Percentiles rank a stretch among this genome's conserved stretches.
These are phyloP conservation scores for Aphidius ervi DNA, from an alignment of 1,140 invertebrate species.

Conservation along the genomic window DNA sequence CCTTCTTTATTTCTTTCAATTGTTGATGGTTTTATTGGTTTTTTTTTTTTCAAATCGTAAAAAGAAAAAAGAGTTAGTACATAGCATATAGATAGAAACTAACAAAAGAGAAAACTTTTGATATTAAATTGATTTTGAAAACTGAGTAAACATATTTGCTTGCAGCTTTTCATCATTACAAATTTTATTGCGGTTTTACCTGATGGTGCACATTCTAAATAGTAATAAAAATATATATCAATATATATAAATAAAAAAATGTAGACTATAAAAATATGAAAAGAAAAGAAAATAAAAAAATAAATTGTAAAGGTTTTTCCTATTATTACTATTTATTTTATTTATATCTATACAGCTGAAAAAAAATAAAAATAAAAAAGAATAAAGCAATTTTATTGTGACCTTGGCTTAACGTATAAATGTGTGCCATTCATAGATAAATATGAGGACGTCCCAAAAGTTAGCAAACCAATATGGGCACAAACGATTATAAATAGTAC, in stretches of 20 bases:
- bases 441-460: too few species aligned
- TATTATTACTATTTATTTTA: neutral
- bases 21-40: too few species aligned
- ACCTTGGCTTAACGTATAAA: constrained; percentile 6
- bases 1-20: too few species aligned
- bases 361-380: constrained; percentile 1
- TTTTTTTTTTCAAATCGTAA: too few species aligned
- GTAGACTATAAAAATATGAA: neutral
- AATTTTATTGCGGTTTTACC: constrained; percentile 8
- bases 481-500: too few species aligned
- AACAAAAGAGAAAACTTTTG: constrained; percentile 3
- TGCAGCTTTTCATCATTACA: constrained; percentile 16
- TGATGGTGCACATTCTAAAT: neutral
- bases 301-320: neutral
- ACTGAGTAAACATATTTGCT: constrained; percentile 11
- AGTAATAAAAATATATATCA: neutral
- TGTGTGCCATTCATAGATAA: constrained; percentile 5
- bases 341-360: neutral
- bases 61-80: too few species aligned
- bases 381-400: constrained; percentile 3
- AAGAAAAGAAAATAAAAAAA: neutral
- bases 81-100: neutral
- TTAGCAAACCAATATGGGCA: too few species aligned
- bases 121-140: constrained; percentile 19
- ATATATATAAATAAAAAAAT: neutral